Percentiles rank a stretch among this genome's conserved stretches.
Conservation (phyloP, 2,888 invertebrate genomes). For the Ditula angustiorana region DNA sequence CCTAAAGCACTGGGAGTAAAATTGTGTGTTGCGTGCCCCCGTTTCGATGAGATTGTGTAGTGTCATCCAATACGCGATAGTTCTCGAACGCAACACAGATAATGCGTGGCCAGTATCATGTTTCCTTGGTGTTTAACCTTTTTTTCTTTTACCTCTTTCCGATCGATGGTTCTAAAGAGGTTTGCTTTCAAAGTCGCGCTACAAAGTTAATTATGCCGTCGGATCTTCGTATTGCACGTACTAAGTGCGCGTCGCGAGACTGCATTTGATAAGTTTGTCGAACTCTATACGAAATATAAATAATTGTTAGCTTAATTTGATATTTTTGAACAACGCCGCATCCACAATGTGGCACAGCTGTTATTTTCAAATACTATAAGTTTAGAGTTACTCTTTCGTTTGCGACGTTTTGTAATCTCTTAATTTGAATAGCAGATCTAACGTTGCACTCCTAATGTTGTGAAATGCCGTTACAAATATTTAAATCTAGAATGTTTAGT, state of each 20-base stretch:
- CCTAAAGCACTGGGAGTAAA: conserved; percentile 46
- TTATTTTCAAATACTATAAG: background rate
- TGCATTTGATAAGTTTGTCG: conserved; percentile 19
- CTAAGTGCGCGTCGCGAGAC: background rate
- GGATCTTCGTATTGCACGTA: background rate
- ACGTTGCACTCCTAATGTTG: too few species aligned
- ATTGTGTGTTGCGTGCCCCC: conserved; percentile 47
- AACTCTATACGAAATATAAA: background rate
- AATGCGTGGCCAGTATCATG: conserved; percentile 76
- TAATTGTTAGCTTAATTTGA: background rate
- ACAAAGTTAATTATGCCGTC: conserved; percentile 22
- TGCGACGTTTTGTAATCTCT: background rate
- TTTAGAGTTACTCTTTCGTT: background rate
- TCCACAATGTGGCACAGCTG: background rate
- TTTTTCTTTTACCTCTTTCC: conserved; percentile 58
- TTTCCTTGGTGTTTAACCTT: conserved; percentile 57
- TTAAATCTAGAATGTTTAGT: background rate
- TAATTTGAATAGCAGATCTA: background rate
- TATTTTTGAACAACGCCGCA: background rate
- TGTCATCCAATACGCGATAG: conserved; percentile 78
- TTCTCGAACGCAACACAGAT: conserved; percentile 78
- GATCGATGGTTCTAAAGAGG: conserved; percentile 47
- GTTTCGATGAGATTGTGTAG: conserved; percentile 64
- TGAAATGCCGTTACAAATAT: background rate
- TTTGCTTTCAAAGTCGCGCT: conserved; percentile 9